phyloP scores from a whole-genome alignment of 2,888 invertebrate genomes.

The Trachelus iudaicus region DNA sequence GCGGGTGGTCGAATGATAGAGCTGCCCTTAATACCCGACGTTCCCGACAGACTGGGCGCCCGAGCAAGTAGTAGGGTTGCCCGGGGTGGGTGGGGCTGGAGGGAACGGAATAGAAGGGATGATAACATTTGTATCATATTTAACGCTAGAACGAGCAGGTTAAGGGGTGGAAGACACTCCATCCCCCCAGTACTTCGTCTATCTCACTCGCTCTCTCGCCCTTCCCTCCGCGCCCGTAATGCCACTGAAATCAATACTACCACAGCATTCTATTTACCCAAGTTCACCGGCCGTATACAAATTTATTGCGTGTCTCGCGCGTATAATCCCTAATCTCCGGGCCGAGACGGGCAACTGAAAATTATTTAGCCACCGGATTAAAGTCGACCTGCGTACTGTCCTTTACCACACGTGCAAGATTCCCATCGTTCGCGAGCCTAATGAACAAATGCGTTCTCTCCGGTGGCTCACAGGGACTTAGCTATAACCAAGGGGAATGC shows the following conservation, averaged over 20 bases:
- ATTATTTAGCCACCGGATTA: neutral
- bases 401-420: neutral
- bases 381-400: neutral
- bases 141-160: slow-evolving; percentile 60
- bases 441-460: neutral
- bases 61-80: slow-evolving; percentile 16
- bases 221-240: slow-evolving; percentile 28
- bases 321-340: slow-evolving; percentile 12
- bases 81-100: slow-evolving; percentile 24
- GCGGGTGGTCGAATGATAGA: slow-evolving; percentile 58
- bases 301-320: slow-evolving; percentile 52
- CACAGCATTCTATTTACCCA: slow-evolving; percentile 51
- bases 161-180: slow-evolving; percentile 51
- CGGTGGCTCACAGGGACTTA: neutral
- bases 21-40: slow-evolving; percentile 58
- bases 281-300: slow-evolving; percentile 56
- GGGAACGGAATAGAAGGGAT: slow-evolving; percentile 56
- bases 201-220: slow-evolving; percentile 24
- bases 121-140: slow-evolving; percentile 64
- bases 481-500: neutral
- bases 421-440: neutral
- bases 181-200: slow-evolving; percentile 19
- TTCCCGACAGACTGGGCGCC: slow-evolving; percentile 32
- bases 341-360: slow-evolving; percentile 1
- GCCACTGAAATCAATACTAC: slow-evolving; percentile 59